These are phyloP conservation scores for Crypturellus tataupa DNA, from an alignment of 2,797 vertebrate species.

Conservation along the genomic window DNA sequence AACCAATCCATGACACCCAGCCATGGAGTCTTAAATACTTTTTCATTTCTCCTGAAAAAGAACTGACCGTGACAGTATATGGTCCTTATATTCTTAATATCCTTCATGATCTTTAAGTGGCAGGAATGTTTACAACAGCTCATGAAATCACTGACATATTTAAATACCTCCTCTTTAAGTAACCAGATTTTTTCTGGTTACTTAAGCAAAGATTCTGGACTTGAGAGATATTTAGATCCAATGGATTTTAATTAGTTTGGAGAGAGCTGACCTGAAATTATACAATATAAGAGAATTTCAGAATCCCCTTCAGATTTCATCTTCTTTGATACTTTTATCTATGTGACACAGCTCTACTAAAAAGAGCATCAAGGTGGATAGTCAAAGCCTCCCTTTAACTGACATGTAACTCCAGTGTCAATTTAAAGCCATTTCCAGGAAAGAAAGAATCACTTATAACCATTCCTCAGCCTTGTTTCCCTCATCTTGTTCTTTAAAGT, in stretches of 20 bases:
- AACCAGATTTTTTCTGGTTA: background rate
- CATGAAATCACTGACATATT: constrained; percentile 31
- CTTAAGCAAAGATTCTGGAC: constrained; percentile 14
- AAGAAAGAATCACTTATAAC: background rate
- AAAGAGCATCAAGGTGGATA: background rate
- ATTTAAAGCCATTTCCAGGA: constrained; percentile 10
- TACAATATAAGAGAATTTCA: background rate
- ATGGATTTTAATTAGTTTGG: background rate
- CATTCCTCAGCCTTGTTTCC: background rate
- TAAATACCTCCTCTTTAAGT: constrained; percentile 25
- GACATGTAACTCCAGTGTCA: background rate
- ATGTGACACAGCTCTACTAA: background rate
- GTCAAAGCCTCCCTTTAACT: background rate
- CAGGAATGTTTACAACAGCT: constrained; percentile 50
- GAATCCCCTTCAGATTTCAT: background rate
- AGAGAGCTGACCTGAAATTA: background rate
- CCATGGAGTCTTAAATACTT: constrained; percentile 28
- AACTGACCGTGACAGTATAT: background rate
- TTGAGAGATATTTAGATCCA: background rate
- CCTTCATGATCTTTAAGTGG: constrained; percentile 26
- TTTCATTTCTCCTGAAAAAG: constrained; percentile 51
- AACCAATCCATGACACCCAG: constrained; percentile 58
- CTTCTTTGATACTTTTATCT: background rate
- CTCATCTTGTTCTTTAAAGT: background rate
- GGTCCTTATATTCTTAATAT: background rate